Conservation (phyloP, 2,888 invertebrate species). For the Chouioia cunea region DNA sequence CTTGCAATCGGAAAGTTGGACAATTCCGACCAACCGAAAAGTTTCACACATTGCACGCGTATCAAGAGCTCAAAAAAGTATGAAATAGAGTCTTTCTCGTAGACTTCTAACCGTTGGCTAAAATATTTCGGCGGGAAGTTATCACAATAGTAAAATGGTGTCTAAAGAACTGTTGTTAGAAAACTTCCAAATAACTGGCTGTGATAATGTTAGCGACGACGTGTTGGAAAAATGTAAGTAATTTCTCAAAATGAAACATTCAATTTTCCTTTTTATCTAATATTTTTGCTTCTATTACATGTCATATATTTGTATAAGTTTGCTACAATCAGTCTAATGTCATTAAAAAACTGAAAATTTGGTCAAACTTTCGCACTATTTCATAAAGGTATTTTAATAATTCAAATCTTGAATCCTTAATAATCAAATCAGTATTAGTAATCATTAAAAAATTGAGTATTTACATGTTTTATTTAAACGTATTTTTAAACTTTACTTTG, state of each 20-base stretch:
- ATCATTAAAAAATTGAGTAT: background rate
- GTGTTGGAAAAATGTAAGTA: constrained; percentile 62
- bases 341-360: no score
- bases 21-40: no score
- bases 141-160: constrained; percentile 56
- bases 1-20: no score
- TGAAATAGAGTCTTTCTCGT: constrained; percentile 9
- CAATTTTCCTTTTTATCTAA: no score
- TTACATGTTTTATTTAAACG: no score
- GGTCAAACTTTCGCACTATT: no score
- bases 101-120: background rate
- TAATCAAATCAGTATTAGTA: background rate
- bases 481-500: no score
- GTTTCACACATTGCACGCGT: no score
- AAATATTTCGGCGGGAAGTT: constrained; percentile 60
- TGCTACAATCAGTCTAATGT: no score
- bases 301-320: no score
- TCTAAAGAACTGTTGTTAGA: constrained; percentile 53
- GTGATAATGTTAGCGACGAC: constrained; percentile 50
- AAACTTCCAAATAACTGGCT: constrained; percentile 57
- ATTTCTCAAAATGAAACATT: background rate
- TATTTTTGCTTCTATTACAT: no score
- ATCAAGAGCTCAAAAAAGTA: constrained; percentile 2
- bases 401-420: background rate
- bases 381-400: no score